phyloP scores from a whole-genome alignment of 2,797 vertebrate species.

The Lagorchestes hirsutus region DNA sequence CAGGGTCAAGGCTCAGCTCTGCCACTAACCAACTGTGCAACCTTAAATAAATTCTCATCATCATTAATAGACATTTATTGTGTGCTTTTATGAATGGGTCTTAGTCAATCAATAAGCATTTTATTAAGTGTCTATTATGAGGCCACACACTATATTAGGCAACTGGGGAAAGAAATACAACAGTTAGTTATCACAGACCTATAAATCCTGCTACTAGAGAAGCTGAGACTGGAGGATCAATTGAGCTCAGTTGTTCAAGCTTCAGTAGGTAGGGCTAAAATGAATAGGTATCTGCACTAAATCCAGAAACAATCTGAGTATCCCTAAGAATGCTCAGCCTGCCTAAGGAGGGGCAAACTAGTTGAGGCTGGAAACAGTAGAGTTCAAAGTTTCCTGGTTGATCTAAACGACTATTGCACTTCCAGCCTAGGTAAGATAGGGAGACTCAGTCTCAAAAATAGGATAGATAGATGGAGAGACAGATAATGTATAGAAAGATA shows the following conservation, averaged over 20 bases:
- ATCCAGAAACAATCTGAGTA: not conserved
- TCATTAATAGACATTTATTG: not conserved
- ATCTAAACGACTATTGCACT: not conserved
- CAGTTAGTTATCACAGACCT: not conserved
- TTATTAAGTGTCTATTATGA: not conserved
- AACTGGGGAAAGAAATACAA: not conserved
- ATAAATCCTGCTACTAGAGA: not conserved
- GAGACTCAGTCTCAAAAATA: not conserved
- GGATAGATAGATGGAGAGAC: too few relatives aligned
- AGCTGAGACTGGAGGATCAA: not conserved
- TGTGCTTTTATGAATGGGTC: not conserved
- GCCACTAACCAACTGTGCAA: not conserved
- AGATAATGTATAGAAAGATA: too few relatives aligned
- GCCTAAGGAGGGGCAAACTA: not conserved
- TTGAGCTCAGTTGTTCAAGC: not conserved
- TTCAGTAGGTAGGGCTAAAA: not conserved
- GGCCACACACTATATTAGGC: not conserved
- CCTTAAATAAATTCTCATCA: constrained; percentile 8
- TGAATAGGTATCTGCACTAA: too few relatives aligned
- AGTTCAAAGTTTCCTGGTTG: not conserved
- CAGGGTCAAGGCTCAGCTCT: not conserved
- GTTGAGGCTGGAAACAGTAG: not conserved
- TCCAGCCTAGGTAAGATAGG: not conserved
- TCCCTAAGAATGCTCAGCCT: not conserved
- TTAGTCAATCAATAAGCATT: not conserved